Base-by-base conservation (phyloP, 1,140 invertebrate species). In the Heliconius congener region DNA sequence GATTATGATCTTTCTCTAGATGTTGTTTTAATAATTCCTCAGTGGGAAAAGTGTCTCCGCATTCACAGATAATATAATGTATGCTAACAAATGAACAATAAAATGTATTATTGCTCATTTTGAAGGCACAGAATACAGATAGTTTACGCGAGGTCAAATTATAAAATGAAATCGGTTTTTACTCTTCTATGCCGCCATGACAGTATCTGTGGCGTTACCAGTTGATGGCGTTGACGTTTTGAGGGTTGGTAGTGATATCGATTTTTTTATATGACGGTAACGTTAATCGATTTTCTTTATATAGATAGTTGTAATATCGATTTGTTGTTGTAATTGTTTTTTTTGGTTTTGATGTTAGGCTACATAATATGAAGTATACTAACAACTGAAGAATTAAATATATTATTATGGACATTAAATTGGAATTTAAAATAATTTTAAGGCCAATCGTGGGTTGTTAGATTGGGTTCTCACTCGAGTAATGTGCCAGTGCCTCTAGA, bases 11-110 rank as follows among this genome's bases (percentile, higher is more conserved):
- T 37, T 79, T 85, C 74, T 90, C 90, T 66, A 91, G 83, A 86
- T 93, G 91, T 5, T 81, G 76, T 79, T 87, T 88, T 37, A 91
- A 81, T 37, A 81, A 86, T 8, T 93, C 88, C 78, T 93, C 91
- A 1, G 85, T 87, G 4, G 90, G 88, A 86, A 92, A 92, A 72
- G 89, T 92, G 84, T 93, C 90, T 1, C 90, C 91, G 70, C 91
- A 93, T 84, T 92, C 90, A 91, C 91, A 93, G 90, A 93, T 90
- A 85, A 92, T 89, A 83, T 92, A 93, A 76, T 93, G 88, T 80
- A 90, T 92, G 78, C 91, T 92, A 66, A 93, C 91, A 79, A 92
- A 93, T 39, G 91, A 92, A 83, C 91, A 93, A 84, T 90, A 91
- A 86, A 91, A 88, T 84, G 86, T 92, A 81, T 90, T 87, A 83